Evolutionary conservation across 2,888 invertebrate genomes (phyloP), one percentile per base, ranked within the genome.

Genomic region (Mellilla xanthometata): DNA sequence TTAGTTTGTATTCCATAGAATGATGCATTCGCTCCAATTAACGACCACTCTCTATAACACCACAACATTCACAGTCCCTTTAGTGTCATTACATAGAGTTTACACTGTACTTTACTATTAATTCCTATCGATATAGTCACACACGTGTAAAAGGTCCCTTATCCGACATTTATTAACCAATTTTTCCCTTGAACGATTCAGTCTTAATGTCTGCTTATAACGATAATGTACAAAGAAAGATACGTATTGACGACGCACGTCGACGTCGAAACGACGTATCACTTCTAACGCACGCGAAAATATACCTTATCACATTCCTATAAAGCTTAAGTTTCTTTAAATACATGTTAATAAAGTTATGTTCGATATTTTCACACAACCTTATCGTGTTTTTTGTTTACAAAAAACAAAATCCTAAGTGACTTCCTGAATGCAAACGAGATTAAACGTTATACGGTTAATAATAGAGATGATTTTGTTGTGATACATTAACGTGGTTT

Each of bases 161-260:
- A 66, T 52, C 38, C 44, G 68, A 77, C 74, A 81, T 83, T 81
- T 83, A 84, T 84, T 82, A 85, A 81, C 72, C 84, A 84, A 87
- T 87, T 87, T 87, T 85, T 83, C 84, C 76, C 80, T 76, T 72
- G 76, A 86, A 78, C 82, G 78, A 70, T 82, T 84, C 72, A 50
- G 62, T 76, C 80, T 78, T 87, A 85, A 87, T 84, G 68, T 79
- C 62, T 41, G 60, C 62, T 79, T 79, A 81, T 78, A 76, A 82
- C 76, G 83, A 80, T 86, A 84, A 86, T 81, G 68, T 62, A 76
- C 74, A 69, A 62, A 73, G 76, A 81, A 82, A 84, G 76, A 58
- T 56, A 54, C 51, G 67, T 84, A 87, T 87, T 85, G 85, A 85
- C 81, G 81, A 78, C 63, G 52, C 24, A 41, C 19, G 15, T 7